Evolutionary conservation across 2,888 invertebrate genomes (phyloP).

Genomic region (Pharmacophagus antenor): DNA sequence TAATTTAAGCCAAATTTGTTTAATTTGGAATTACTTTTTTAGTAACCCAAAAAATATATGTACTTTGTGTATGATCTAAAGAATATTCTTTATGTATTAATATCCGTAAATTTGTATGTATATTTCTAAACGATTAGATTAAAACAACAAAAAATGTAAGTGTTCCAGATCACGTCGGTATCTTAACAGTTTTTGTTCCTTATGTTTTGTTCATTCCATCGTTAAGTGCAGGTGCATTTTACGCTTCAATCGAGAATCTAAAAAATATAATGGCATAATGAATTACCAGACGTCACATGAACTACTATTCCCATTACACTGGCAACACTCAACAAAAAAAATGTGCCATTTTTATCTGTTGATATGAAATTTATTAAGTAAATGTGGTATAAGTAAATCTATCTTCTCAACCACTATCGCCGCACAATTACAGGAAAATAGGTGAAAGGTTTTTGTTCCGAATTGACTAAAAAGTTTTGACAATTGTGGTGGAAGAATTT

Average conservation of each 20-base stretch:
- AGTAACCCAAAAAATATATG: too few species aligned
- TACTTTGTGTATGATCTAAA: too few species aligned
- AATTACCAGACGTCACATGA: slow-evolving; percentile 2
- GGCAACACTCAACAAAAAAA: slow-evolving; percentile 39
- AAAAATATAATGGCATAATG: slow-evolving; percentile 22
- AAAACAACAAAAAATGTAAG: background rate
- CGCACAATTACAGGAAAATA: slow-evolving; percentile 50
- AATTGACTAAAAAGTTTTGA: slow-evolving; percentile 46
- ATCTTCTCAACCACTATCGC: slow-evolving; percentile 40
- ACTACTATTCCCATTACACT: slow-evolving; percentile 31
- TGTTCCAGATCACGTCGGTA: slow-evolving; percentile 3
- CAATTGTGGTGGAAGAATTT: slow-evolving; percentile 36
- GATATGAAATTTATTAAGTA: slow-evolving; percentile 31
- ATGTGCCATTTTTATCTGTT: slow-evolving; percentile 41
- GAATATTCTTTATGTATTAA: background rate
- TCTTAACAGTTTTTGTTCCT: slow-evolving; percentile 12
- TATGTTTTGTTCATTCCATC: slow-evolving; percentile 9
- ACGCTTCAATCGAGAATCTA: slow-evolving; percentile 16
- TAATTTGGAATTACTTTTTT: too few species aligned
- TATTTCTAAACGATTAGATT: background rate
- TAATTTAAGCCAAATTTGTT: too few species aligned
- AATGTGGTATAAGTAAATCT: slow-evolving; percentile 32
- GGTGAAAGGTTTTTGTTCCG: slow-evolving; percentile 62
- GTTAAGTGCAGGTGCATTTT: slow-evolving; percentile 20
- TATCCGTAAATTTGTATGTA: background rate